Conservation (phyloP, 2,113 vertebrate species). For the Melanerpes formicivorus region DNA sequence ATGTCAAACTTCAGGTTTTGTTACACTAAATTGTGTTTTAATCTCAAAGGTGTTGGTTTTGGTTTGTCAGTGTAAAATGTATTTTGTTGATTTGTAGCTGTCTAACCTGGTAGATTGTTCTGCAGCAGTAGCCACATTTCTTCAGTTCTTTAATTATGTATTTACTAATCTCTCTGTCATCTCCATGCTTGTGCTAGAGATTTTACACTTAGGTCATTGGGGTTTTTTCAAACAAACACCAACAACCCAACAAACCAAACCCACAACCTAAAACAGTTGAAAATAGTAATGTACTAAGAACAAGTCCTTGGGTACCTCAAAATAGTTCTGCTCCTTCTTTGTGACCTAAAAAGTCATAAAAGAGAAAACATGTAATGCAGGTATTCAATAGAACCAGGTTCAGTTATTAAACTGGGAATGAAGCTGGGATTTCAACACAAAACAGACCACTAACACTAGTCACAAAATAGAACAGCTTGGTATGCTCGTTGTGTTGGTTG, state of each 20-base stretch:
- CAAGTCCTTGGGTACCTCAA: neutral
- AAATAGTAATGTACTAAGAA: neutral
- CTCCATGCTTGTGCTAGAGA: neutral
- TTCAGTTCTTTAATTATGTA: conserved; percentile 1
- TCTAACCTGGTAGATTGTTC: neutral
- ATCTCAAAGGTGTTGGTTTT: neutral
- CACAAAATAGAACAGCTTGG: neutral
- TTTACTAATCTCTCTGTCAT: neutral
- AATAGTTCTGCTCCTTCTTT: neutral
- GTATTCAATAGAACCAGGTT: conserved; percentile 37
- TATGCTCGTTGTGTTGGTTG: neutral
- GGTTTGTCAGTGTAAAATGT: neutral
- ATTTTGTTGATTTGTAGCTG: neutral
- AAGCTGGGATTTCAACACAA: conserved; percentile 9
- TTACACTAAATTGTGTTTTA: neutral
- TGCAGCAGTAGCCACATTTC: neutral
- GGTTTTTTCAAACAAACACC: neutral
- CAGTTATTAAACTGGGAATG: neutral
- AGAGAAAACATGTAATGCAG: neutral
- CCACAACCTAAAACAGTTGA: neutral
- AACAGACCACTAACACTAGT: neutral
- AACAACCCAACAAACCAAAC: neutral
- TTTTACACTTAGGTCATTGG: neutral
- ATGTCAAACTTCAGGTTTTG: neutral
- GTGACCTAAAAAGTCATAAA: conserved; percentile 21